Evolutionary conservation across 2,113 vertebrate species (phyloP), one percentile per base, ranked within the genome.

Genomic region (Silurus glanis): DNA sequence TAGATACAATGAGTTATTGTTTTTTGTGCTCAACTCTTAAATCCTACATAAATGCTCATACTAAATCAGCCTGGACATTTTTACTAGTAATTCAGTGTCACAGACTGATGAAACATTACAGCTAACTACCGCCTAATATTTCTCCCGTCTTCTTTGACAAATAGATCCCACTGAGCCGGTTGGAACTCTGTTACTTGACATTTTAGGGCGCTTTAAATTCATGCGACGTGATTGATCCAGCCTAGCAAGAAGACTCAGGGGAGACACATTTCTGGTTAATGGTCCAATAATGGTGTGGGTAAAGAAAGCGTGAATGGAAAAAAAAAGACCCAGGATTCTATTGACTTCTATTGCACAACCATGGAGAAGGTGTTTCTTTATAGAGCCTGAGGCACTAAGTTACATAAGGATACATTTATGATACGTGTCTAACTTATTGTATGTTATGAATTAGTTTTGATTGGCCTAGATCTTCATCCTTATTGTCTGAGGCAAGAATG

Each of bases 201-300:
- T 86, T 62, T 87, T 88, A 47, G 47, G 76, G 4, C 69, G 83
- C 56, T 69, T 71, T 47, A 23, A 49, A 86, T 78, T 47, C 45
- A 62, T 79, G 28, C 19, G 8, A 80, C 45, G 2, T 69, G 64
- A 86, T 76, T 84, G 71, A 84, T 62, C 83, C 58, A 28, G 14
- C 37, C 47, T 62, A 25, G 58, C 71, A 45, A 19, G 51, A 28
- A 72, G 45, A 84, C 64, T 87, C 82, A 45, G 9, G 69, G 7
- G 82, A 71, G 74, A 87, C 66, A 80, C 64, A 84, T 67, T 67
- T 88, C 61, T 78, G 62, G 45, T 67, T 47, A 85, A 5, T 88
- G 61, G 51, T 19, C 19, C 72, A 83, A 25, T 78, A 78, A 78
- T 25, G 51, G n/a, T 55, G 72, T 23, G 72, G 23, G 72, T 51